Evolutionary conservation across 2,113 vertebrate species (phyloP).

Genomic region (Jaculus jaculus): DNA sequence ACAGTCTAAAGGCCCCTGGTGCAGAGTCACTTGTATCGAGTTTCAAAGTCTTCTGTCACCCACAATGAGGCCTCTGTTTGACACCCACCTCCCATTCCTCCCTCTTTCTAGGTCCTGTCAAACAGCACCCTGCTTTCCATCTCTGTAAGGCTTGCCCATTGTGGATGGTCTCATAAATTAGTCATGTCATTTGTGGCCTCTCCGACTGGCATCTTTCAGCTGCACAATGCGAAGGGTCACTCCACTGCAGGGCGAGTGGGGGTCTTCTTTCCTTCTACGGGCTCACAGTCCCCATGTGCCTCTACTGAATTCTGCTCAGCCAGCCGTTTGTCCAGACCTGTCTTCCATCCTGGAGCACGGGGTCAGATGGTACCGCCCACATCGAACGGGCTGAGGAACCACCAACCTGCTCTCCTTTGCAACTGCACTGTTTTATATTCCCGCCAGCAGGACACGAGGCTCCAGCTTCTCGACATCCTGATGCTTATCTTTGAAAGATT

Average conservation of each 20-base stretch:
- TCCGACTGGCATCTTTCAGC: neutral
- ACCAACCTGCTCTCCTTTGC: neutral
- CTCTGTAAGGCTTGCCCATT: neutral
- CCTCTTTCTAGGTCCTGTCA: neutral
- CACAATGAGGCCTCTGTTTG: neutral
- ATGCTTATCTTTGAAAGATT: conserved; percentile 14
- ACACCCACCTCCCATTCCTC: neutral
- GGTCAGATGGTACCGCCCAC: neutral
- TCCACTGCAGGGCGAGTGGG: neutral
- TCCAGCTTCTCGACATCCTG: neutral
- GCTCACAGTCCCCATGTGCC: neutral
- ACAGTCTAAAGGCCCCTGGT: neutral
- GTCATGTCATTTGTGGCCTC: neutral
- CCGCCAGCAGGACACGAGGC: neutral
- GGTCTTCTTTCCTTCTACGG: neutral
- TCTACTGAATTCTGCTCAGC: neutral
- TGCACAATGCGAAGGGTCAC: neutral
- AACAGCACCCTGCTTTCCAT: neutral
- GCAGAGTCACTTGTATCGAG: neutral
- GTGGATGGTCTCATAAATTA: neutral
- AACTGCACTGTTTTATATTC: neutral
- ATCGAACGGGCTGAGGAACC: neutral
- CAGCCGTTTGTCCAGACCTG: neutral
- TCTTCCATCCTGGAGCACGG: neutral
- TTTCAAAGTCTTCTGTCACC: neutral